phyloP scores from a whole-genome alignment of 2,113 vertebrate species.

The Lipotes vexillifer region DNA sequence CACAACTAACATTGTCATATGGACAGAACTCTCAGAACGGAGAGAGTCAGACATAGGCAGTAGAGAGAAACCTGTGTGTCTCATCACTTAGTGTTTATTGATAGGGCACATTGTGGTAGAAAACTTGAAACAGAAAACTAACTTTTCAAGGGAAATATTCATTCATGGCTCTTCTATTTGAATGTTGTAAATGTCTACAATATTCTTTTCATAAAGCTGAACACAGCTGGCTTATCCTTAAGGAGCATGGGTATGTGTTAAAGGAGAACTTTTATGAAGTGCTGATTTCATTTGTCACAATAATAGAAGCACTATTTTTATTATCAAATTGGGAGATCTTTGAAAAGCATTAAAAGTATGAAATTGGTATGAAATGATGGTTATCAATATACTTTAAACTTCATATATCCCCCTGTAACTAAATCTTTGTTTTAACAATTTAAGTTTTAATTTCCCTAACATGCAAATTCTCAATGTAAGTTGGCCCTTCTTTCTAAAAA shows the following conservation, averaged over 20 bases:
- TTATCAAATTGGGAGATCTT: neutral
- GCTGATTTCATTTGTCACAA: neutral
- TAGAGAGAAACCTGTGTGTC: neutral
- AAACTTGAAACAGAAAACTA: neutral
- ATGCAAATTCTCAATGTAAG: neutral
- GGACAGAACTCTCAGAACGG: neutral
- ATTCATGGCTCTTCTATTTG: neutral
- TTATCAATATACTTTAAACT: neutral
- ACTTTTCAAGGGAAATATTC: neutral
- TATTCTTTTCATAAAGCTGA: neutral
- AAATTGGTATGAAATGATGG: neutral
- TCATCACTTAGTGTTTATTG: neutral
- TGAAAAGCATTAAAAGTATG: neutral
- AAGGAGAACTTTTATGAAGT: conserved; percentile 38
- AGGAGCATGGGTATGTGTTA: neutral
- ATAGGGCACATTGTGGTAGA: neutral
- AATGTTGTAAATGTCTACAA: neutral
- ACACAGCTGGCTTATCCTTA: neutral
- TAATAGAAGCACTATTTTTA: neutral
- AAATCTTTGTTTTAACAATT: neutral
- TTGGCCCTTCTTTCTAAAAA: neutral
- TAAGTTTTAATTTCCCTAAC: conserved; percentile 15
- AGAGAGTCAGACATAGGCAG: neutral
- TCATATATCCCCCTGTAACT: neutral
- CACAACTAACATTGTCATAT: neutral